These are phyloP conservation scores for Conus ventricosus DNA, from an alignment of 1,140 invertebrate genomes.

Conservation along the genomic window DNA sequence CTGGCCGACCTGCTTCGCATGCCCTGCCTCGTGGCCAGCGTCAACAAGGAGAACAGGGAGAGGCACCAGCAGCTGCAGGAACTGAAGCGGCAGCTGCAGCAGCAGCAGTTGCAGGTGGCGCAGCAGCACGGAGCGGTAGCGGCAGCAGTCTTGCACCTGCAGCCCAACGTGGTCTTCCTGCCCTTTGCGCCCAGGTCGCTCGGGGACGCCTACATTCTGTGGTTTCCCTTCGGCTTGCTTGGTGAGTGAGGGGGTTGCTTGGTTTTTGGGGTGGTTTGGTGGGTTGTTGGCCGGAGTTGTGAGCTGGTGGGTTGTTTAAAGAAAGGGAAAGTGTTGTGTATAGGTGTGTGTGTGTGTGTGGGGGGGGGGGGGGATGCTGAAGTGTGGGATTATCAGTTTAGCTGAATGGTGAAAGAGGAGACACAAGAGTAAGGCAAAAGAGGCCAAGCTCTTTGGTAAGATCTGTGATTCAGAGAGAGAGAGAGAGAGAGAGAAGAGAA, in stretches of 20 bases:
- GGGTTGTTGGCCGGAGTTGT: background rate
- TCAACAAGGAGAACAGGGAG: constrained; percentile 42
- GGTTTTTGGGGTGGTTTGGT: background rate
- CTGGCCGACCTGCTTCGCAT: constrained; percentile 57
- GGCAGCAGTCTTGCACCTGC: background rate
- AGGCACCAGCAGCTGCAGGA: background rate
- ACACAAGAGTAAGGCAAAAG: too few species aligned
- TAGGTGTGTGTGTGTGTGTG: too few species aligned
- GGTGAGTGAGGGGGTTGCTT: constrained; percentile 42
- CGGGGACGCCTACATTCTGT: constrained; percentile 53
- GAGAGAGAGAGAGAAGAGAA: too few species aligned
- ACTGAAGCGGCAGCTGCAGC: background rate
- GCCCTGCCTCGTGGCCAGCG: constrained; percentile 53
- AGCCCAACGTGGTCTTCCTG: constrained; percentile 22
- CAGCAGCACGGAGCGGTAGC: background rate
- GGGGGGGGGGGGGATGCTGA: too few species aligned
- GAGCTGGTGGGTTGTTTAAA: too few species aligned
- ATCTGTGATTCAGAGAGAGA: too few species aligned
- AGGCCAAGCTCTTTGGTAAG: too few species aligned
- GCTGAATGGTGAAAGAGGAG: too few species aligned
- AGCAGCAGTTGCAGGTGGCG: background rate
- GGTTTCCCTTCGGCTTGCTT: constrained; percentile 57
- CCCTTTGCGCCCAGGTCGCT: constrained; percentile 36
- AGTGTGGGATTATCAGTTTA: too few species aligned
- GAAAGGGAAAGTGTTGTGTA: too few species aligned